Percentiles rank a stretch among this genome's conserved stretches.
phyloP scores from a whole-genome alignment of 2,797 vertebrate genomes.

The Liparis tanakae region DNA sequence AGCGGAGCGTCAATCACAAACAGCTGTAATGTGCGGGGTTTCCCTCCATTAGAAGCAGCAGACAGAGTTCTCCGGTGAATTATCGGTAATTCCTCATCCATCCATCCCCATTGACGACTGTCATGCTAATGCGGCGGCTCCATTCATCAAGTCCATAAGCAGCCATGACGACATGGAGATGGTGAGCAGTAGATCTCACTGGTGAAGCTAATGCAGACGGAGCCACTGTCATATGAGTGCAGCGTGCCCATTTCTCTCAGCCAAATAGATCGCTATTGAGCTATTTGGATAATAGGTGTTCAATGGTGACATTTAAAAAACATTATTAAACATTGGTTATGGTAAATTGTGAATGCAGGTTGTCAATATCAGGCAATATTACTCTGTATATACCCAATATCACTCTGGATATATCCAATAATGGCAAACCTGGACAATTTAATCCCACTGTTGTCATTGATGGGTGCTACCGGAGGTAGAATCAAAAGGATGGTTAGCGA shows the following conservation, averaged over 20 bases:
- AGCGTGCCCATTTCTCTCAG: not conserved
- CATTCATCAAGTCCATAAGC: constrained; percentile 14
- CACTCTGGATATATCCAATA: not conserved
- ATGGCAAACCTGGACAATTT: not conserved
- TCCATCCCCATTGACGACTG: constrained; percentile 9
- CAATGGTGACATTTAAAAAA: not conserved
- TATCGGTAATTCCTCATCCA: not conserved
- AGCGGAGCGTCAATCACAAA: not conserved
- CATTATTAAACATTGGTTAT: too few relatives aligned
- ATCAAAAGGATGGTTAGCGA: not conserved
- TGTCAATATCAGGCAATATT: too few relatives aligned
- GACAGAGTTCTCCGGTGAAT: not conserved
- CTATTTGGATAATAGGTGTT: not conserved
- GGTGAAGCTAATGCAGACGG: not conserved
- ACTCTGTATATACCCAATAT: not conserved
- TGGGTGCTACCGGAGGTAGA: not conserved
- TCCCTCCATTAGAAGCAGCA: not conserved
- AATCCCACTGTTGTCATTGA: not conserved
- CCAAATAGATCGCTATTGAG: not conserved
- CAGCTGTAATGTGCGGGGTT: not conserved
- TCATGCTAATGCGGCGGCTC: constrained; percentile 5
- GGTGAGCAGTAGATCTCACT: not conserved
- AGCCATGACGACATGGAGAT: constrained; percentile 1
- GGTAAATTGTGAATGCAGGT: too few relatives aligned
- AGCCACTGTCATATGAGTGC: constrained; percentile 5